Evolutionary conservation across 2,113 vertebrate species (phyloP), one percentile per base, ranked within the genome.

Genomic region (Ornithorhynchus anatinus): DNA sequence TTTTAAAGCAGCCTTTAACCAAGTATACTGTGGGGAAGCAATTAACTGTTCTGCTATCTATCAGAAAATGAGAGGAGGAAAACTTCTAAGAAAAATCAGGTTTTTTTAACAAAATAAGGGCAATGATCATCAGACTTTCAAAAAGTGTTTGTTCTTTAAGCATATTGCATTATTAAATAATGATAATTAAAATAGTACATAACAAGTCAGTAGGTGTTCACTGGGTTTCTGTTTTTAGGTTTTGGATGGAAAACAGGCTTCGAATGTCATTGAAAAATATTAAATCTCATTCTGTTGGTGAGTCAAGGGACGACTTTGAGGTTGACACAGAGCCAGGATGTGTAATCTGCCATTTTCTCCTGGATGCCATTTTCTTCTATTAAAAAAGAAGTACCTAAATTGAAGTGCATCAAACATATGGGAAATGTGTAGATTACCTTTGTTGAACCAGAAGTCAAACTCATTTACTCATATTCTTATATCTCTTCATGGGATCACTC

Each of bases 181-280:
- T 59, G 61, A 61, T 80, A 79, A 78, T 85, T 77, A 80, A 81
- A 64, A 63, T 12, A 37, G 25, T 59, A 79, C 68, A 50, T 72
- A 63, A 81, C 69, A 65, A 66, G 42, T 39, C 80, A 47, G 72
- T 69, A 25, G 37, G 59, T 57, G 37, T 77, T 66, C 62, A 75
- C 44, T 11, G 20, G 59, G 44, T 56, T 81, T 32, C 32, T 73
- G 31, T 14, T 77, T 38, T 23, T 37, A 29, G 56, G 43, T 23
- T 69, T 88, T 82, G 84, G 85, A 81, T 89, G 73, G 85, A 85
- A 82, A 83, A 75, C 77, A 87, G 58, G 35, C 65, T 82, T 83
- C 75, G 67, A 82, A 69, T 83, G 72, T 52, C 77, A 81, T 57
- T 45, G 72, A 73, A 70, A 76, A 75, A 81, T 72, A 86, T 86